These are phyloP conservation scores for Oreochromis mossambicus DNA, from an alignment of 2,797 vertebrate genomes.

Conservation along the genomic window DNA sequence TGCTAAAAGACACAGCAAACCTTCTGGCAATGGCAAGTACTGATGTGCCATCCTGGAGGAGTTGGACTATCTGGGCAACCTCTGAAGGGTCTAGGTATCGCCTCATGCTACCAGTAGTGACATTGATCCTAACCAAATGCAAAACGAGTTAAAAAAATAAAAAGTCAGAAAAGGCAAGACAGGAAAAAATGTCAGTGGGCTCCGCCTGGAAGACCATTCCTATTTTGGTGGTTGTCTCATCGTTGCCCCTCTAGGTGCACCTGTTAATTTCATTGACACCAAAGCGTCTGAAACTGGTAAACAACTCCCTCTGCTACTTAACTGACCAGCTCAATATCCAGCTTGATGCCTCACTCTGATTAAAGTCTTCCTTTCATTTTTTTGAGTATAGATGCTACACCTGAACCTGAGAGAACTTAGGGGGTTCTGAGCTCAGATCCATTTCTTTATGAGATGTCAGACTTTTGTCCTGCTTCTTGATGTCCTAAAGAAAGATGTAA, in stretches of 20 bases:
- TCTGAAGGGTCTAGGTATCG: neutral
- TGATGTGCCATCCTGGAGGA: neutral
- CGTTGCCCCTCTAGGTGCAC: fast-evolving
- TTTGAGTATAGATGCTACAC: neutral
- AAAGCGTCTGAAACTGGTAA: neutral
- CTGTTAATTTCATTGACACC: neutral
- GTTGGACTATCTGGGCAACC: neutral
- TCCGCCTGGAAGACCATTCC: neutral
- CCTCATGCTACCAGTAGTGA: neutral
- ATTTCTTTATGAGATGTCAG: neutral
- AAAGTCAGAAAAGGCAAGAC: neutral
- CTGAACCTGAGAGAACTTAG: neutral
- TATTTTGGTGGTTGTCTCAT: neutral
- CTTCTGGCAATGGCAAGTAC: neutral
- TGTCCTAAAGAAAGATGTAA: too few species aligned
- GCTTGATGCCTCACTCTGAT: neutral
- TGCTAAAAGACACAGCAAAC: neutral
- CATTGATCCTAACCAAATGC: fast-evolving
- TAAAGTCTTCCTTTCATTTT: neutral
- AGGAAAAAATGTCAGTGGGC: too few species aligned
- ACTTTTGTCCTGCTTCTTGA: neutral
- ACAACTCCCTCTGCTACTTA: neutral
- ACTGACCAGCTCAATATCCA: neutral
- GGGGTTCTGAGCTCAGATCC: neutral
- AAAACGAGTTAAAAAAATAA: neutral